phyloP scores from a whole-genome alignment of 2,888 invertebrate genomes.

The Pachliopta kotzebuea region DNA sequence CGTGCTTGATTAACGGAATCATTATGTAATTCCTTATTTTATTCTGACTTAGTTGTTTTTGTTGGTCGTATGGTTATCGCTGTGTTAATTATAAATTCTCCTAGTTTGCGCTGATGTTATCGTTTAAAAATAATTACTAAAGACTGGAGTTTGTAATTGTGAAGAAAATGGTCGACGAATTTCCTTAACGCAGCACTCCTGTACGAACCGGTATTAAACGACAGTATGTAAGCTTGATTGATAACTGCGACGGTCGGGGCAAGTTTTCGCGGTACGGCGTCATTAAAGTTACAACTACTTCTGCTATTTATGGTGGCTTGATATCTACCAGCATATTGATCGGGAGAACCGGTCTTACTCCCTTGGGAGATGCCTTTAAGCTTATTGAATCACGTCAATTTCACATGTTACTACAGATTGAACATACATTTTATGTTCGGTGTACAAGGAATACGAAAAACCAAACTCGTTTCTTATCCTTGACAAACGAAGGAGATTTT shows the following conservation, averaged over 20 bases:
- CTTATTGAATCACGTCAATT: constrained; percentile 43
- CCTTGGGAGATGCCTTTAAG: constrained; percentile 31
- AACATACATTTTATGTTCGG: not conserved
- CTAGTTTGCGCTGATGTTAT: not conserved
- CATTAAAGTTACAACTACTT: constrained; percentile 61
- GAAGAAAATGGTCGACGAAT: not conserved
- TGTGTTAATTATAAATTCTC: too few species aligned
- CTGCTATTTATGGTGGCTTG: constrained; percentile 69
- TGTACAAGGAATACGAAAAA: not conserved
- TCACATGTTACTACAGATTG: constrained; percentile 8
- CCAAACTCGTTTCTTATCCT: not conserved
- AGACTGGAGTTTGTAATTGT: not conserved
- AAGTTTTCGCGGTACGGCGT: constrained; percentile 58
- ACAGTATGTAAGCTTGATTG: constrained; percentile 56
- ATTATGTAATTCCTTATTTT: too few species aligned
- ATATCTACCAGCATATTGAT: constrained; percentile 69
- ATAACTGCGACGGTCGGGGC: constrained; percentile 57
- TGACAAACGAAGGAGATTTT: not conserved
- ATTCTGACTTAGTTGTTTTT: too few species aligned
- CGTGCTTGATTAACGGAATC: too few species aligned
- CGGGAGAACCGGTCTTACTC: constrained; percentile 51
- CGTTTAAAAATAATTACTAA: not conserved
- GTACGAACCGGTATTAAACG: constrained; percentile 51
- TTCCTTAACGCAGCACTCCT: constrained; percentile 6
- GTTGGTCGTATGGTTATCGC: too few species aligned